Percentiles rank a stretch among this genome's conserved stretches.
Conservation (phyloP, 92 coral and sea anemone species). For the Muricea muricata region DNA sequence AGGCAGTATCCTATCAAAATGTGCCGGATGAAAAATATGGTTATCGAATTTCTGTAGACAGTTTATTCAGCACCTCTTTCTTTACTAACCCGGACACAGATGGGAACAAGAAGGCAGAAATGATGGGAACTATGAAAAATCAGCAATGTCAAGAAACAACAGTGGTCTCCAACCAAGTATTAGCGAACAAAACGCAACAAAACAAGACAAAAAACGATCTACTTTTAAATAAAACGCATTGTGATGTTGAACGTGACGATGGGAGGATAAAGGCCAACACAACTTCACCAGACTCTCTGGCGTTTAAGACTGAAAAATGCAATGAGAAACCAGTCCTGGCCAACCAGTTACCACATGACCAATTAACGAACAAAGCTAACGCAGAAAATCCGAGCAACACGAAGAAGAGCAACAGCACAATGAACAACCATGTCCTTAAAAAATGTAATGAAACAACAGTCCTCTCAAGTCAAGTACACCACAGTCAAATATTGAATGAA, state of each 20-base stretch:
- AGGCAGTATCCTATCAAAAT: background rate
- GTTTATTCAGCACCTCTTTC: conserved; percentile 39
- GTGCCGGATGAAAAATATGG: conserved; percentile 31
- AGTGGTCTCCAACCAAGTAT: too few species aligned
- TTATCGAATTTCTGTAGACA: conserved; percentile 40
- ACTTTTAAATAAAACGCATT: too few species aligned
- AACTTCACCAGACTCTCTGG: too few species aligned
- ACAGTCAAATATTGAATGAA: background rate
- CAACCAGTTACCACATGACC: background rate
- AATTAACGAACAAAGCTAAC: background rate
- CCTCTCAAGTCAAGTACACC: background rate
- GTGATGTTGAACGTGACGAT: too few species aligned
- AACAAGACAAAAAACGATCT: too few species aligned
- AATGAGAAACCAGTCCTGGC: too few species aligned
- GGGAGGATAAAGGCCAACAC: too few species aligned
- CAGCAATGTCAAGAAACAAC: background rate
- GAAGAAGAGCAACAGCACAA: background rate
- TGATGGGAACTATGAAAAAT: background rate
- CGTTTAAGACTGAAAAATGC: too few species aligned
- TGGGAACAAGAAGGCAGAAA: background rate
- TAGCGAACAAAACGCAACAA: too few species aligned
- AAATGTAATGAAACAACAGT: background rate
- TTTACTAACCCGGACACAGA: background rate
- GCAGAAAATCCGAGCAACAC: background rate
- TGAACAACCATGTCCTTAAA: background rate